Percentiles rank a stretch among this genome's conserved stretches.
Evolutionary conservation across 2,797 vertebrate genomes (phyloP).

Genomic region (Craterocephalus amniculus): DNA sequence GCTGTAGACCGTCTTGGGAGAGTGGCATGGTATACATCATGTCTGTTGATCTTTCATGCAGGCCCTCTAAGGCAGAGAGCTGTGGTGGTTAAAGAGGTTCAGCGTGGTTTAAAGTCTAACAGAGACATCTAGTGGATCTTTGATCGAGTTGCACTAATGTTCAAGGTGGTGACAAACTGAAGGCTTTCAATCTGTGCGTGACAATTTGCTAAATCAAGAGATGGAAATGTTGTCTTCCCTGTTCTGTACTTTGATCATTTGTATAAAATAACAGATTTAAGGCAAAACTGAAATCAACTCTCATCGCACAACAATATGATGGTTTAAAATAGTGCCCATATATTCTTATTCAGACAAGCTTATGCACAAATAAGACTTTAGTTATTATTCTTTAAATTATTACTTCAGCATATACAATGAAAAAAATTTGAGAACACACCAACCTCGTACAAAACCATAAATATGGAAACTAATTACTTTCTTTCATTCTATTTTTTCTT

Average conservation of each 20-base stretch:
- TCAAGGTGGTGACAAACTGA: background rate
- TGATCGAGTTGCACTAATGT: background rate
- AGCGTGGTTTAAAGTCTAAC: slow-evolving; percentile 46
- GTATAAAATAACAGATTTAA: no score
- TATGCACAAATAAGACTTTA: no score
- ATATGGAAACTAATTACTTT: no score
- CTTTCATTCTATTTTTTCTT: no score
- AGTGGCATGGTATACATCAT: slow-evolving; percentile 55
- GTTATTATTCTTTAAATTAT: no score
- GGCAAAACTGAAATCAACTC: background rate
- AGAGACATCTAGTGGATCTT: slow-evolving; percentile 78
- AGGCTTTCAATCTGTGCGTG: background rate
- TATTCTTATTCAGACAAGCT: no score
- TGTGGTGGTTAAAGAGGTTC: background rate
- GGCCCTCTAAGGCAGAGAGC: slow-evolving; percentile 50
- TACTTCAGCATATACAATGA: no score
- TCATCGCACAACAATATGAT: background rate
- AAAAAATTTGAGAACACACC: no score
- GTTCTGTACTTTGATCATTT: no score
- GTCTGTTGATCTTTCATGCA: slow-evolving; percentile 48
- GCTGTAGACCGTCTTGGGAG: slow-evolving; percentile 46
- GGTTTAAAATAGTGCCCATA: no score
- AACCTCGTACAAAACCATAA: no score
- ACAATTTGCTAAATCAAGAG: no score
- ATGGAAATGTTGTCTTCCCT: background rate